Evolutionary conservation across 2,113 vertebrate genomes (phyloP), one percentile per base, ranked within the genome.

Genomic region (Microtus montanus): DNA sequence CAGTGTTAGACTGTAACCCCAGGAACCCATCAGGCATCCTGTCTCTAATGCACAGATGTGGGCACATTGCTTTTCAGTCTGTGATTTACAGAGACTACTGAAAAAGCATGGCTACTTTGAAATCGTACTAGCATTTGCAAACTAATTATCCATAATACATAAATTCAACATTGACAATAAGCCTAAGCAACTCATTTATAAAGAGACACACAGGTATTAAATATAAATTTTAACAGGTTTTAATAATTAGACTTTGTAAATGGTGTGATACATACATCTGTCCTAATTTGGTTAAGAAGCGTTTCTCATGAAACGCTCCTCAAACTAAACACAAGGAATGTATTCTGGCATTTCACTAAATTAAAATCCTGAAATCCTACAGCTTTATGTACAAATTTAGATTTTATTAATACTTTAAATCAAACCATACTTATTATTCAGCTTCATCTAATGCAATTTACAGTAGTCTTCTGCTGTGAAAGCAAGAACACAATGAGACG

Each of bases 371-470:
- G 84, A 96, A 97, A 97, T 84, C 92, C 91, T 93, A 98, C 92
- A 97, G 98, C 88, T 96, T 98, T 92, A 97, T 86, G 94, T 96
- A 97, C 94, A 97, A 97, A 98, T 98, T 98, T 97, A 98, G 96
- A 97, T 95, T 97, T 98, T 98, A 98, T 98, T 98, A 98, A 98
- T 98, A 98, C 96, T 96, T 98, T 98, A 98, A 98, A 98, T 98
- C 97, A 98, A 98, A 92, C 95, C 82, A 92, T 28, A 92, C 90
- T 61, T 96, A 94, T 93, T 95, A 96, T 98, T 98, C 97, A 95
- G 96, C 96, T 97, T 98, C 87, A 96, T 94, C 96, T 97, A 97
- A 98, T 93, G 90, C 94, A 98, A 98, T 98, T 97, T 98, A 96
- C 92, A 97, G 94, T 74, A 96, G 94, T 97, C 83, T 49, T 98